Conservation (phyloP, 2,888 invertebrate genomes). For the Drosophila emarginata region DNA sequence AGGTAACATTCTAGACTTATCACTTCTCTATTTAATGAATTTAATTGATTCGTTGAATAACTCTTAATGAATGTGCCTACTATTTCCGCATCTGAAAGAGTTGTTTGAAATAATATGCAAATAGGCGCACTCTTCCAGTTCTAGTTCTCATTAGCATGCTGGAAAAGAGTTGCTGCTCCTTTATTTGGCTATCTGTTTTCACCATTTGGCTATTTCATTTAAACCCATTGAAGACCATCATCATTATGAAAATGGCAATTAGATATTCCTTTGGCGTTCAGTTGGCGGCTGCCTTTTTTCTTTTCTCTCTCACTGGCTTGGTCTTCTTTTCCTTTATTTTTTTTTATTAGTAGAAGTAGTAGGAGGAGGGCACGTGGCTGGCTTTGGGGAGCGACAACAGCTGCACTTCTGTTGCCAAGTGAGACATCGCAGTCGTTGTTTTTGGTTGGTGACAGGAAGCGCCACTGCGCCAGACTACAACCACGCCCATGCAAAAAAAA, state of each 20-base stretch:
- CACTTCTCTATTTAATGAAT: too few relatives aligned
- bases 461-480: constrained; percentile 69
- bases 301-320: not conserved
- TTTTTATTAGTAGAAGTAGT: not conserved
- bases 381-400: constrained; percentile 46
- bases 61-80: not conserved
- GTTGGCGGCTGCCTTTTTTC: constrained; percentile 56
- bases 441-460: constrained; percentile 59
- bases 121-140: not conserved
- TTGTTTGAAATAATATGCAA: not conserved
- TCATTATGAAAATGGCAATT: constrained; percentile 53
- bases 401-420: constrained; percentile 43
- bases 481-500: constrained; percentile 42
- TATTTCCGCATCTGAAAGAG: not conserved
- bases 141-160: constrained; percentile 7
- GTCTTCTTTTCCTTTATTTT: not conserved
- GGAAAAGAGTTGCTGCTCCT: not conserved
- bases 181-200: not conserved
- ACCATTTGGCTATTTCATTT: not conserved
- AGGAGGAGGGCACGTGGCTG: constrained; percentile 50
- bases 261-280: constrained; percentile 68
- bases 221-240: constrained; percentile 12
- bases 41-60: not conserved
- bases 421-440: constrained; percentile 32
- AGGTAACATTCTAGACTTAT: too few relatives aligned